phyloP scores from a whole-genome alignment of 92 coral and sea anemone species.

The Parazoanthus swiftii region DNA sequence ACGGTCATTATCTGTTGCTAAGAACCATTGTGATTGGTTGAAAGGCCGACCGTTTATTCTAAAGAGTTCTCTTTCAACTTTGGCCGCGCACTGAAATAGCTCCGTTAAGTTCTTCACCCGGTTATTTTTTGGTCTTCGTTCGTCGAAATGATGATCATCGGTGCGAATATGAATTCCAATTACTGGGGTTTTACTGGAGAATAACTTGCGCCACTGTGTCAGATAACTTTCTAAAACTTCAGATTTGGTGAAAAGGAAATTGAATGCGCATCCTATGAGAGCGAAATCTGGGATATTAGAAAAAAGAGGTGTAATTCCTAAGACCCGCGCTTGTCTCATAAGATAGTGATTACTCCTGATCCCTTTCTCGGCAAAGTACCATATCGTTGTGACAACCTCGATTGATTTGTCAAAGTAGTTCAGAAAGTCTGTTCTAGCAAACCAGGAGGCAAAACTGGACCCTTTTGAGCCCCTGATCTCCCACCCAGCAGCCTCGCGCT shows the following conservation, averaged over 20 bases:
- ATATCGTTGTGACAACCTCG: slow-evolving; percentile 74
- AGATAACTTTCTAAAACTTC: slow-evolving; percentile 56
- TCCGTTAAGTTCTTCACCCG: slow-evolving; percentile 44
- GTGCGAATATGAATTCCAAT: slow-evolving; percentile 85
- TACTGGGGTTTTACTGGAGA: slow-evolving; percentile 48
- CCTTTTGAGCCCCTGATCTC: slow-evolving; percentile 63
- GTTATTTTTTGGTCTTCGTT: slow-evolving; percentile 54
- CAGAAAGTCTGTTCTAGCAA: slow-evolving; percentile 57
- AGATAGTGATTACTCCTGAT: slow-evolving; percentile 61
- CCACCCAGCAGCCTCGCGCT: slow-evolving; percentile 72
- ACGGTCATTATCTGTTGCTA: slow-evolving; percentile 74
- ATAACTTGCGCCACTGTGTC: slow-evolving; percentile 45
- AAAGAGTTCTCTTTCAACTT: slow-evolving; percentile 60
- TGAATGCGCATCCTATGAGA: slow-evolving; percentile 84
- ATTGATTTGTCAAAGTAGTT: slow-evolving; percentile 63
- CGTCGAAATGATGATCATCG: slow-evolving; percentile 79
- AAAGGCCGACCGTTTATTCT: slow-evolving; percentile 2
- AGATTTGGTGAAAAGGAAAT: slow-evolving; percentile 78
- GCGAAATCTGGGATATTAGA: slow-evolving; percentile 57
- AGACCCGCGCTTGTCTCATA: slow-evolving; percentile 63
- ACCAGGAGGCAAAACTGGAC: slow-evolving; percentile 61
- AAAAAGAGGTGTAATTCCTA: slow-evolving; percentile 63
- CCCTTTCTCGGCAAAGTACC: slow-evolving; percentile 87
- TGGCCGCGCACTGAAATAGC: slow-evolving; percentile 70
- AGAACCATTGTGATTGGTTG: slow-evolving; percentile 67